Base-by-base conservation (phyloP, 2,113 vertebrate species). In the Numida meleagris region DNA sequence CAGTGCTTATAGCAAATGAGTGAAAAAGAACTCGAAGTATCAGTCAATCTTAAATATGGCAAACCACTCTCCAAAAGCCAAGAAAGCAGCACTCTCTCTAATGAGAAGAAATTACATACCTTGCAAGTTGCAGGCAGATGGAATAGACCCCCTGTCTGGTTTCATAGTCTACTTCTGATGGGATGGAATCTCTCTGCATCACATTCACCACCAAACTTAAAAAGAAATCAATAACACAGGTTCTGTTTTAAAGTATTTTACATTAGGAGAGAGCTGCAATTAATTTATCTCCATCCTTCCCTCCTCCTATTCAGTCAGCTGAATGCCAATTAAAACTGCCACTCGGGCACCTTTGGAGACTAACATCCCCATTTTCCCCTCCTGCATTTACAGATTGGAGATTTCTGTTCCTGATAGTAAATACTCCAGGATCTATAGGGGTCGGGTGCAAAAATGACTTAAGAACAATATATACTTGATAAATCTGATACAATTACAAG, bases 171-270 rank as follows among this genome's bases (percentile, higher is more conserved):
- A 99, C 99, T 97, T 99, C 99, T 55, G 99, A 98, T 29, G 99
- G 99, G 87, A 99, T 99, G 80, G 99, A 99, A 88, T 99, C 99
- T 96, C 99, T 98, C 97, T 99, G 99, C 99, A 99, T 99, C 63
- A 99, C 99, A 94, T 99, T 99, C 87, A 99, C 99, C 97, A 99
- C 99, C 98, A 99, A 98, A 94, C 99, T 99, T 96, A 36, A 96
- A 90, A 90, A 87, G 31, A 91, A 92, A 95, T 90, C 57, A 82
- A 27, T 55, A 96, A 92, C 50, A 97, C 77, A 95, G 34, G 58
- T 3, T 73, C 25, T 1, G 10, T 68, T 89, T 93, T 27, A 86
- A 88, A 94, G 21, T 14, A 48, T 65, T 92, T 80, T 38, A 53
- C 33, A 46, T 82, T 57, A 92, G 33, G 34, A 78, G 24, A 58